Evolutionary conservation across 2,797 vertebrate genomes (phyloP).

Genomic region (Dendrocincla fuliginosa): DNA sequence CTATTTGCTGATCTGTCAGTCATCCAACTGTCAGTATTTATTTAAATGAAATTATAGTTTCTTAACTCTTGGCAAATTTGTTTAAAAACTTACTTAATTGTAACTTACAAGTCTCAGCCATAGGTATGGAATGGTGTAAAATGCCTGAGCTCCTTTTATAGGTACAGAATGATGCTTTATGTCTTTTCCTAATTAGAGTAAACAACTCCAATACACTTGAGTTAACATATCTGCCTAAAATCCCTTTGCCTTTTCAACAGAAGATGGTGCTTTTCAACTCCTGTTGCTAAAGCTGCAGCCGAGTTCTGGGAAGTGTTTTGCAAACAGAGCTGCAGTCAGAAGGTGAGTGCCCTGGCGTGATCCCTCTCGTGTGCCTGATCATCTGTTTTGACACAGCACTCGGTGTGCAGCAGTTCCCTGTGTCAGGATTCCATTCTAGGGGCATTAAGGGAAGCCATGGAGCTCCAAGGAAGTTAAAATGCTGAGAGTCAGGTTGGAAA

Average conservation of each 20-base stretch:
- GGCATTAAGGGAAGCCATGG: neutral
- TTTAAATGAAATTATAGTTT: neutral
- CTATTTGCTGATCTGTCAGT: neutral
- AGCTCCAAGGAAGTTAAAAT: conserved; percentile 9
- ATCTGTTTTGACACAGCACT: neutral
- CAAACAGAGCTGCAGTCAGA: neutral
- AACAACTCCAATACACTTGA: neutral
- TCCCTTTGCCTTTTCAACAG: neutral
- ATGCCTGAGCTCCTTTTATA: neutral
- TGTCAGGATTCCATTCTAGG: neutral
- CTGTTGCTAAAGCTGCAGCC: neutral
- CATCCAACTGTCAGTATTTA: neutral
- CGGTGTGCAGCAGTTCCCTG: neutral
- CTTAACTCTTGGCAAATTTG: neutral
- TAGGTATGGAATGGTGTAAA: neutral
- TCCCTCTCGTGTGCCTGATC: neutral
- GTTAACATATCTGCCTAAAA: neutral
- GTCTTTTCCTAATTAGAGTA: neutral
- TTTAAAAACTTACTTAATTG: neutral
- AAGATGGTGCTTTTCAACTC: neutral
- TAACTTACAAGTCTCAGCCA: neutral
- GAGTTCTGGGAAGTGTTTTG: neutral
- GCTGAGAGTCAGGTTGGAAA: neutral
- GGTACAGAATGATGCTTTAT: neutral
- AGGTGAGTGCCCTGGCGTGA: neutral